Percentiles rank a stretch among this genome's conserved stretches.
These are phyloP conservation scores for Nothoprocta pentlandii DNA, from an alignment of 2,113 vertebrate genomes.

Conservation along the genomic window DNA sequence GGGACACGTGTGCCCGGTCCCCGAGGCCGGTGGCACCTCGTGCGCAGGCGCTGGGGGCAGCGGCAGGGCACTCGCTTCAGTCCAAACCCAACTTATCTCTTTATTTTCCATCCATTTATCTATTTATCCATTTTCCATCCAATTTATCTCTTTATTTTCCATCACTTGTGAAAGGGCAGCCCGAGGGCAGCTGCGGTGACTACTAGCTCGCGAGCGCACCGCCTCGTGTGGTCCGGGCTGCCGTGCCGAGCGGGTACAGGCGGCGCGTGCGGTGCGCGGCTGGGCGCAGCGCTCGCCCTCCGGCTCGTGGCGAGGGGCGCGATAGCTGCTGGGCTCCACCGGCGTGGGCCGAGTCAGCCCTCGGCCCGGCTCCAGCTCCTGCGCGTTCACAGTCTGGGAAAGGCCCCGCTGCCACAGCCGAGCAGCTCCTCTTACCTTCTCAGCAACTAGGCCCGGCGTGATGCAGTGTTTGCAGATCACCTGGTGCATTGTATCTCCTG, in stretches of 20 bases:
- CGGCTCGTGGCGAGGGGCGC: neutral
- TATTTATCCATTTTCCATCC: too few species aligned
- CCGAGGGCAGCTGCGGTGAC: conserved; percentile 59
- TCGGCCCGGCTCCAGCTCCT: neutral
- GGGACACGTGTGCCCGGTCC: too few species aligned
- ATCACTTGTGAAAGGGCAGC: conserved; percentile 68
- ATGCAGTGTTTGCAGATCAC: conserved; percentile 24
- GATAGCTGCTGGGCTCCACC: neutral
- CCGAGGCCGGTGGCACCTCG: too few species aligned
- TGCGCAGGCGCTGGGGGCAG: too few species aligned
- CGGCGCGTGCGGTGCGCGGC: neutral
- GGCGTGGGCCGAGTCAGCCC: neutral
- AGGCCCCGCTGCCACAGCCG: neutral
- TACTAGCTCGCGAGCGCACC: conserved; percentile 51
- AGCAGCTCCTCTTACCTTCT: neutral
- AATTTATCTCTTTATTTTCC: too few species aligned
- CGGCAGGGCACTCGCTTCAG: too few species aligned
- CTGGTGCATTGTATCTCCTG: neutral
- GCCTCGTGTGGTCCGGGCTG: neutral
- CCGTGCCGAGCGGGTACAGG: neutral
- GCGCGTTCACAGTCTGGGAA: conserved; percentile 24
- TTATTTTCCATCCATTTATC: neutral
- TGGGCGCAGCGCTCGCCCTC: neutral
- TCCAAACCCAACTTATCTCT: too few species aligned
- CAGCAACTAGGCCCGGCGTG: neutral